Base-by-base conservation (phyloP, 2,888 invertebrate genomes). In the Sminthurides aquaticus region DNA sequence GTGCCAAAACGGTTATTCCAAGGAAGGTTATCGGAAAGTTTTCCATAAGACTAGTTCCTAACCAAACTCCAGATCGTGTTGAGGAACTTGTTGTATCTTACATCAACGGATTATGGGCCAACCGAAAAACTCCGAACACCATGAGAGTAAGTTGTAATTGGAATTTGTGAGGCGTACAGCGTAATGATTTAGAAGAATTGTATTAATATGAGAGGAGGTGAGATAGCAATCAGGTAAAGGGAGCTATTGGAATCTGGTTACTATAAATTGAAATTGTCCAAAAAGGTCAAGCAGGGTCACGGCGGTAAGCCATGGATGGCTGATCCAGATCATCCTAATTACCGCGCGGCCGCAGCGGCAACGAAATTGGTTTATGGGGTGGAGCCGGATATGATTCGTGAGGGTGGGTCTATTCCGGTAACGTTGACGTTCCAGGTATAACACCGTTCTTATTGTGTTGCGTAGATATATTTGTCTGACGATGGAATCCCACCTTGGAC, bases 351-450 rank as follows among this genome's bases (percentile, higher is more conserved):
- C 5, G 84, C 85, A 34, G 84, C 82, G 55, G 92, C 92, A 27
- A 88, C 89, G 1, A 85, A 87, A 74, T 84, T 87, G 76, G 96
- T 97, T 15, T 96, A 91, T 79, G 88, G 87, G 75, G 86, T 89
- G 1, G 91, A 92, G 55, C 97, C 98, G 0, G 96, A 97, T 80
- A 84, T 95, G 82, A 95, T 92, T 0, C 87, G 98, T 62, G 98
- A 99, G 79, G 99, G 98, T 64, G 98, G 98, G 22, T 94, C 94
- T 55, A 98, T 99, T 79, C 98, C 98, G 1, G 91, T 98, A 67
- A 96, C 98, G 58, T 82, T 98, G 71, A 93, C 93, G 54, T 86
- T 99, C 78, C 79, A 81, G 77, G 79, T 78, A 71, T 62, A 55
- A 29, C 5, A 24, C n/a, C 29, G 15, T 49, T 25, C n/a, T n/a